Percentiles rank a stretch among this genome's conserved stretches.
These are phyloP conservation scores for Sphaerodactylus townsendi DNA, from an alignment of 2,113 vertebrate species.

Conservation along the genomic window DNA sequence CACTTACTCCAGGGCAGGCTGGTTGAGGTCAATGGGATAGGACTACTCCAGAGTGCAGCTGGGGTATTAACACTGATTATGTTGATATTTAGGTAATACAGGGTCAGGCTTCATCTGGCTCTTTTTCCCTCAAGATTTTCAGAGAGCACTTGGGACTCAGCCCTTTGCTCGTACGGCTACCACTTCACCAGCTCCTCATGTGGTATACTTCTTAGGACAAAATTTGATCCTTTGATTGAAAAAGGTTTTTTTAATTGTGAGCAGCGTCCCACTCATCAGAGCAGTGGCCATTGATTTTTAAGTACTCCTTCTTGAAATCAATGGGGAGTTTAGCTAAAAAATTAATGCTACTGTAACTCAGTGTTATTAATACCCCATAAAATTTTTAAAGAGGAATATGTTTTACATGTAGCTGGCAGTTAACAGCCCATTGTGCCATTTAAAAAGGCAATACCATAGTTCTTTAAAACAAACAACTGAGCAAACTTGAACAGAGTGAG, in stretches of 20 bases:
- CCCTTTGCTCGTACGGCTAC: background rate
- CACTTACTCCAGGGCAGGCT: background rate
- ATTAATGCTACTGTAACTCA: background rate
- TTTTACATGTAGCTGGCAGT: slow-evolving; percentile 29
- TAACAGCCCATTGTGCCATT: background rate
- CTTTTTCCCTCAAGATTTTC: background rate
- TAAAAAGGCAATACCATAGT: slow-evolving; percentile 1
- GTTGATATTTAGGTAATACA: slow-evolving; percentile 9
- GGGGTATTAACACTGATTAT: slow-evolving; percentile 18
- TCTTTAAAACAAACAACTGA: slow-evolving; percentile 17
- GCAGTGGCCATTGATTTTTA: background rate
- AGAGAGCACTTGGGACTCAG: background rate
- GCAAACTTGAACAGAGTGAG: background rate
- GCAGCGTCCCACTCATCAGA: background rate
- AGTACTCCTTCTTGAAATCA: background rate
- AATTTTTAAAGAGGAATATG: slow-evolving; percentile 25
- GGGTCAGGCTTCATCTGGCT: background rate
- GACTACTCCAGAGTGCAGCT: background rate
- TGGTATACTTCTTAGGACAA: background rate
- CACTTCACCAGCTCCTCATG: slow-evolving; percentile 7
- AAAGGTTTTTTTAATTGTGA: background rate
- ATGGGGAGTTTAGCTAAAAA: slow-evolving; percentile 1
- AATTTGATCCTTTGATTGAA: slow-evolving; percentile 11
- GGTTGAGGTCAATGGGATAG: slow-evolving; percentile 10
- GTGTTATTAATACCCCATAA: background rate